These are phyloP conservation scores for Formica exsecta DNA, from an alignment of 1,140 invertebrate species.

Conservation along the genomic window DNA sequence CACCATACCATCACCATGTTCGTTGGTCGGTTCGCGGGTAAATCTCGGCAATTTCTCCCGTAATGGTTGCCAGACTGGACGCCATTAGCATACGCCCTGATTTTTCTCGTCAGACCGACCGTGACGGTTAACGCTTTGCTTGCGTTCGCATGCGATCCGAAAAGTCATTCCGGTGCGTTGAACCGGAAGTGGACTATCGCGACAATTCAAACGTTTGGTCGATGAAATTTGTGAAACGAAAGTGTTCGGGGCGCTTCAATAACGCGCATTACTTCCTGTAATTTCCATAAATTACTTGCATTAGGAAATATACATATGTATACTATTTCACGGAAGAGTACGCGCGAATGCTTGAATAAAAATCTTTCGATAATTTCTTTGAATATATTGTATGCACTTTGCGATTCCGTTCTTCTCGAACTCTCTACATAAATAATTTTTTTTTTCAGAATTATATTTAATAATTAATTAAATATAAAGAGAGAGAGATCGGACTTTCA, in stretches of 20 bases:
- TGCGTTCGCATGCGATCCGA: slow-evolving; percentile 25
- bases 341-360: background rate
- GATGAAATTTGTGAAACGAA: slow-evolving; percentile 7
- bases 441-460: slow-evolving; percentile 35
- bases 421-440: background rate
- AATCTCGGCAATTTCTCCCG: slow-evolving; percentile 72
- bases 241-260: slow-evolving; percentile 31
- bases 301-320: background rate
- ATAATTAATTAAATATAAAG: background rate
- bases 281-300: slow-evolving; percentile 15
- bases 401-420: background rate
- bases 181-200: slow-evolving; percentile 33
- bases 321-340: slow-evolving; percentile 1
- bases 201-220: background rate
- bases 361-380: background rate
- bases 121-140: slow-evolving; percentile 42
- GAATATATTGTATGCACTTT: background rate
- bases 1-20: slow-evolving; percentile 63
- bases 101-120: slow-evolving; percentile 53
- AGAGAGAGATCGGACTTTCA: background rate
- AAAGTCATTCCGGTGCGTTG: slow-evolving; percentile 45
- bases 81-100: slow-evolving; percentile 61
- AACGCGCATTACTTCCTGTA: background rate
- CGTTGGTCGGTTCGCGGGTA: slow-evolving; percentile 61
- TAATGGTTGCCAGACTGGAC: slow-evolving; percentile 65